A percentile compares a stretch with the other conserved stretches of the same genome.
Conservation (phyloP, 2,113 vertebrate genomes). For the Muntiacus reevesi region DNA sequence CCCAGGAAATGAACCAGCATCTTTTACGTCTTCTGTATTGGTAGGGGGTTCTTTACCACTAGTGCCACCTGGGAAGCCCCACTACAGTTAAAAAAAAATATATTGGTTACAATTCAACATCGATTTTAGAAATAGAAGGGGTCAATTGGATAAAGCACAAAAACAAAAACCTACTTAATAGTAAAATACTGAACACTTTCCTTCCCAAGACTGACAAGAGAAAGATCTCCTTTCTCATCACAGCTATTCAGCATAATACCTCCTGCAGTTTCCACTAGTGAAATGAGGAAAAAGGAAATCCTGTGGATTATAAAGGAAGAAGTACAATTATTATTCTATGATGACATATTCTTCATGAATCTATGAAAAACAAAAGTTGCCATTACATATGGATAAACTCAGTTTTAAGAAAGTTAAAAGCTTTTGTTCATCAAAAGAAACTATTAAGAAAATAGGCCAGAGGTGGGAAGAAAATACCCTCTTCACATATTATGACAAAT, state of each 20-base stretch:
- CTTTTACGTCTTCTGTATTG: background rate
- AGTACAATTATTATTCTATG: background rate
- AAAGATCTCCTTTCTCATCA: background rate
- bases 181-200: background rate
- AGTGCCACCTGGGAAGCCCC: background rate
- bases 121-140: background rate
- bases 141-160: background rate
- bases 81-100: background rate
- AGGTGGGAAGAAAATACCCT: background rate
- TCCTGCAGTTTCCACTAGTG: background rate
- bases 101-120: background rate
- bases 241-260: background rate
- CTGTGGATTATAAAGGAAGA: background rate
- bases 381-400: background rate
- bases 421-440: background rate
- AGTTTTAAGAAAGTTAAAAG: background rate
- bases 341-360: background rate
- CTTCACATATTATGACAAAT: background rate
- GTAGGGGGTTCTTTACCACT: background rate
- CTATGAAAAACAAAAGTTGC: background rate
- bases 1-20: background rate
- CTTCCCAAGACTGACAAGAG: background rate
- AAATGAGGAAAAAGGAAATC: background rate
- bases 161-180: background rate
- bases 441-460: background rate